Percentiles rank a stretch among this genome's conserved stretches.
These are phyloP conservation scores for Melierax canorus DNA, from an alignment of 2,113 vertebrate species.

Conservation along the genomic window DNA sequence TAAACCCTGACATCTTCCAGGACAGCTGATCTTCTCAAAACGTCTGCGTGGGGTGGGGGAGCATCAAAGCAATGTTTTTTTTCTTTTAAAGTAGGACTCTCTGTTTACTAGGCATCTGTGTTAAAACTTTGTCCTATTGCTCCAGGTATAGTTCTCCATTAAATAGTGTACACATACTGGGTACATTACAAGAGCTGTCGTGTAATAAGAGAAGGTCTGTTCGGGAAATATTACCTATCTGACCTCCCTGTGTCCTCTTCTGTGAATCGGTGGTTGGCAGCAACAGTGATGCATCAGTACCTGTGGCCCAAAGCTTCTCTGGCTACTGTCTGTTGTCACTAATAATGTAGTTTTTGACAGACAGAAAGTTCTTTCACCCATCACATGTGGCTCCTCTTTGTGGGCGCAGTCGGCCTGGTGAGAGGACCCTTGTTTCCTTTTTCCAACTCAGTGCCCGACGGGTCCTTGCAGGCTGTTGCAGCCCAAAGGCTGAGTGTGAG, in stretches of 20 bases:
- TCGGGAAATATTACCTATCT: background rate
- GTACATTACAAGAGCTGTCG: background rate
- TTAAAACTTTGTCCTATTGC: background rate
- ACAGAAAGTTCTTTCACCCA: background rate
- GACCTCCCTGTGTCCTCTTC: background rate
- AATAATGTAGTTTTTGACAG: background rate
- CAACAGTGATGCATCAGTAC: background rate
- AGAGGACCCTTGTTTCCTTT: background rate
- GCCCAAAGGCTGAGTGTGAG: background rate
- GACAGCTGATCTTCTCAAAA: background rate
- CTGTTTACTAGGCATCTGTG: background rate
- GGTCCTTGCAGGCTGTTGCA: background rate
- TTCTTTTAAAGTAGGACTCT: background rate
- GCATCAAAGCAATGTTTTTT: background rate
- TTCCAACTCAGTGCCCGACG: rapidly evolving
- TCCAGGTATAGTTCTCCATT: background rate
- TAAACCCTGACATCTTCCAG: background rate
- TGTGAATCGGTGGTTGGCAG: background rate
- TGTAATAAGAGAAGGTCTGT: background rate
- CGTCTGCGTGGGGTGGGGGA: rapidly evolving
- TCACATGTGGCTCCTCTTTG: background rate
- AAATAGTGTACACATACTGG: background rate
- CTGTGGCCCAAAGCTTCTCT: background rate
- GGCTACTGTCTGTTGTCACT: background rate
- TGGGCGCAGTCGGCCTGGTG: background rate